Percentiles rank a stretch among this genome's conserved stretches.
These are phyloP conservation scores for Syngnathus typhle DNA, from an alignment of 2,113 vertebrate genomes.

Conservation along the genomic window DNA sequence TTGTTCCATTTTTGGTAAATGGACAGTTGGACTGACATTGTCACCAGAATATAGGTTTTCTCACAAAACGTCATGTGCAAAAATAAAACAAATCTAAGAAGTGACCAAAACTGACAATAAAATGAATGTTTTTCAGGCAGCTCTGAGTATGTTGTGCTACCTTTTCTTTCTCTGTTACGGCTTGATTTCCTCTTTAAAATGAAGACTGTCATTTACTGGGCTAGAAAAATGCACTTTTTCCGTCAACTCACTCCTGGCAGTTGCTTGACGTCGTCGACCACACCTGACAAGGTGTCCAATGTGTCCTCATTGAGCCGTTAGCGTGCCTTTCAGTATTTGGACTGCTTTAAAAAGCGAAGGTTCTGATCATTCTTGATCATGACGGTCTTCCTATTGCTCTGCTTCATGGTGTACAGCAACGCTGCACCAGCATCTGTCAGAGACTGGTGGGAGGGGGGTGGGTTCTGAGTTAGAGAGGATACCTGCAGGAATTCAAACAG, in stretches of 20 bases:
- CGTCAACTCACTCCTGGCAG: not conserved
- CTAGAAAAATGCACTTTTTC: not conserved
- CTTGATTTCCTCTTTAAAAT: not conserved
- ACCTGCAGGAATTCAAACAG: not conserved
- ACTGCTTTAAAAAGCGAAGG: constrained; percentile 22
- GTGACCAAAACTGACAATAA: not conserved
- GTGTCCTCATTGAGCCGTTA: too few relatives aligned
- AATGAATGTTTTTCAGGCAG: too few relatives aligned
- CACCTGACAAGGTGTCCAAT: not conserved
- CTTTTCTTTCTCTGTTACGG: too few relatives aligned
- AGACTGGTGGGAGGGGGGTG: constrained; percentile 33
- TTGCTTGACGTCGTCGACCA: too few relatives aligned
- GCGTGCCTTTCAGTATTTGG: not conserved
- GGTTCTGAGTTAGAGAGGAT: not conserved
- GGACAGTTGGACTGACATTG: not conserved
- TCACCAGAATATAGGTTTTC: not conserved
- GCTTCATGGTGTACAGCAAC: constrained; percentile 65
- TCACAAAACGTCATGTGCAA: not conserved
- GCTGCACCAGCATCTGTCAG: constrained; percentile 63
- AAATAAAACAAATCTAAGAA: not conserved
- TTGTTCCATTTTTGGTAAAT: not conserved
- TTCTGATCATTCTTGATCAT: constrained; percentile 31
- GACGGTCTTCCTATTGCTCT: constrained; percentile 58
- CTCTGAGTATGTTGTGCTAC: too few relatives aligned
- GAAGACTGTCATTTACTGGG: not conserved